phyloP scores from a whole-genome alignment of 2,113 vertebrate genomes.

The Daboia siamensis region DNA sequence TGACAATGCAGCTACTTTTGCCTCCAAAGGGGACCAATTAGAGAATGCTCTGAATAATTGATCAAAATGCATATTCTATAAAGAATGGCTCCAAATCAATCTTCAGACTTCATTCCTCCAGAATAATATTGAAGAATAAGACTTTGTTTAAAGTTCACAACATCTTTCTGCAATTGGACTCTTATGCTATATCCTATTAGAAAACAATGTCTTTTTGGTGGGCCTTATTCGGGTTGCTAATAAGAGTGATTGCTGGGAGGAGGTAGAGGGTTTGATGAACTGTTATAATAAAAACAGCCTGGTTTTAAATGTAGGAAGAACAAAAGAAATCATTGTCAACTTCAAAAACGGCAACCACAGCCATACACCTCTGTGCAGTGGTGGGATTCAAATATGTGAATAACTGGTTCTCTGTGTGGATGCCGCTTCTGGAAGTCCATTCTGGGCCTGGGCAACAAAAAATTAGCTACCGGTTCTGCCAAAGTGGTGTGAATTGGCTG shows the following conservation, averaged over 20 bases:
- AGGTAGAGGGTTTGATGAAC: background rate
- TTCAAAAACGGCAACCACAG: background rate
- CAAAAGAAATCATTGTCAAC: background rate
- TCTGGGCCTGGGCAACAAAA: too few species aligned
- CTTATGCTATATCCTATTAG: background rate
- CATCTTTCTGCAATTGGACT: background rate
- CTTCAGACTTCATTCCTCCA: slow-evolving; percentile 15
- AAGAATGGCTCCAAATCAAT: background rate
- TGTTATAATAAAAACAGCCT: background rate
- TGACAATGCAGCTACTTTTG: slow-evolving; percentile 25
- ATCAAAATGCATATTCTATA: slow-evolving; percentile 19
- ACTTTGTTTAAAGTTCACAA: background rate
- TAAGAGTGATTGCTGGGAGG: background rate
- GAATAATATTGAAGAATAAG: background rate
- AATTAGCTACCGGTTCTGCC: too few species aligned
- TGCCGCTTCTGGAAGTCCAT: too few species aligned
- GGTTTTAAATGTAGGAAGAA: background rate
- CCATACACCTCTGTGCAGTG: background rate
- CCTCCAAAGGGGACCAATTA: slow-evolving; percentile 32
- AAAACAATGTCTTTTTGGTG: background rate
- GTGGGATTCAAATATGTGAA: too few species aligned
- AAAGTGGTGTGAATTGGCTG: too few species aligned
- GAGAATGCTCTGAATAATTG: slow-evolving; percentile 22
- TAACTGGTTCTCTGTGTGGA: too few species aligned
- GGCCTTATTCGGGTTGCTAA: background rate